Conservation (phyloP, 2,888 invertebrate genomes). For the Drosophila leonis region DNA sequence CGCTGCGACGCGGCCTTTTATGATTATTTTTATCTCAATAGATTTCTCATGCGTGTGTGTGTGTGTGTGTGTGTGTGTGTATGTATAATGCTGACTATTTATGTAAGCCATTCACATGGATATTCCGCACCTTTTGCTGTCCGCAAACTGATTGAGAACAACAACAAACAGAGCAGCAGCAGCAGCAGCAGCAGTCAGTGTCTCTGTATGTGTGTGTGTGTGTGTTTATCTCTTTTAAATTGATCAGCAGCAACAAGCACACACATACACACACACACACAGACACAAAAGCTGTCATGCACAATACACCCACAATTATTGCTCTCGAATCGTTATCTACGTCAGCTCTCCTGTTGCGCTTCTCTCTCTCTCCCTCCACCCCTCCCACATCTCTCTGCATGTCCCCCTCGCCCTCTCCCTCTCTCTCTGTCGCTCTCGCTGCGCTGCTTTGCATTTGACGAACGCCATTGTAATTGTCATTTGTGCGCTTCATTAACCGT, state of each 20-base stretch:
- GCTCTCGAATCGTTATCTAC: constrained; percentile 52
- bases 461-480: constrained; percentile 60
- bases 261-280: neutral
- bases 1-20: constrained; percentile 9
- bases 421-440: neutral
- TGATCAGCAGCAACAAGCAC: constrained; percentile 30
- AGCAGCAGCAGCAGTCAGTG: neutral
- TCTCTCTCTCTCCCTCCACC: neutral
- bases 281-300: neutral
- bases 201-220: neutral
- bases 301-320: constrained; percentile 37
- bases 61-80: neutral
- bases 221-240: constrained; percentile 30
- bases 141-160: constrained; percentile 23
- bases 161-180: constrained; percentile 9
- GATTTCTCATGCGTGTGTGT: constrained; percentile 6
- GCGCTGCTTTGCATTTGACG: constrained; percentile 48
- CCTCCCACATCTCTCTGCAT: too few relatives aligned
- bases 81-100: constrained; percentile 16
- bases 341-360: constrained; percentile 21
- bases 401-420: constrained; percentile 4
- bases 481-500: constrained; percentile 71
- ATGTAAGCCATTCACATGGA: constrained; percentile 24
- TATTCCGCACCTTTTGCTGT: constrained; percentile 23
- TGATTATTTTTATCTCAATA: constrained; percentile 16